A percentile compares a stretch with the other conserved stretches of the same genome.
Evolutionary conservation across 2,113 vertebrate species (phyloP).

Genomic region (Malurus cyaneus): DNA sequence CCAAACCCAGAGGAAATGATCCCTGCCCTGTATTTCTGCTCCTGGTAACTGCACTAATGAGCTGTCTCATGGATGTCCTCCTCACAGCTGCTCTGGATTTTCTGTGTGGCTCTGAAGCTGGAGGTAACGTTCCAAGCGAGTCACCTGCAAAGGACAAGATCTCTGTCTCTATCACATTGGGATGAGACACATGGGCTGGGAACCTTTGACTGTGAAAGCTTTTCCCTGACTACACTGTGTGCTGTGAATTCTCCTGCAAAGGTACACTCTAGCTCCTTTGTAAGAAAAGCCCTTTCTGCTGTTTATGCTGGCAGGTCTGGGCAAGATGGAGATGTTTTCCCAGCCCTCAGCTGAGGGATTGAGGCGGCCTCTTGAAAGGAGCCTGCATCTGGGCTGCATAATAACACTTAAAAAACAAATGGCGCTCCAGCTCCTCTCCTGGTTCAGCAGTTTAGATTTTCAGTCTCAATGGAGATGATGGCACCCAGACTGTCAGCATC

Average conservation of each 20-base stretch:
- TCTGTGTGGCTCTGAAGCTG: neutral
- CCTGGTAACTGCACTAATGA: neutral
- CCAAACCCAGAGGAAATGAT: neutral
- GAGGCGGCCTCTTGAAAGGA: neutral
- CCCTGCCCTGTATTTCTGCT: constrained; percentile 9
- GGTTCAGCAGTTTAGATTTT: neutral
- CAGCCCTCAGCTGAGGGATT: neutral
- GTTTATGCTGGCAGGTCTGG: neutral
- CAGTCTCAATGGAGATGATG: neutral
- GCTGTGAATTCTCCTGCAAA: neutral
- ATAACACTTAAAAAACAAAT: neutral
- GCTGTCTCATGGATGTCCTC: neutral
- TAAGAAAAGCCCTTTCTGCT: neutral
- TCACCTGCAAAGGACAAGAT: neutral
- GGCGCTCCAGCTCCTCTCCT: neutral
- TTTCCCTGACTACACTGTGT: neutral
- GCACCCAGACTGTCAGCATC: rapidly evolving
- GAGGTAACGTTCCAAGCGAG: neutral
- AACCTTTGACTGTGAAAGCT: neutral
- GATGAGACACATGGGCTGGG: neutral
- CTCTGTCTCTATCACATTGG: neutral
- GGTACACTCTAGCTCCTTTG: rapidly evolving
- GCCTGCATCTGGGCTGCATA: neutral
- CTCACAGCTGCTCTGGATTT: neutral
- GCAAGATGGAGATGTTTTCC: neutral